Conservation (phyloP, 2,888 invertebrate genomes). For the Campoplex capitator region DNA sequence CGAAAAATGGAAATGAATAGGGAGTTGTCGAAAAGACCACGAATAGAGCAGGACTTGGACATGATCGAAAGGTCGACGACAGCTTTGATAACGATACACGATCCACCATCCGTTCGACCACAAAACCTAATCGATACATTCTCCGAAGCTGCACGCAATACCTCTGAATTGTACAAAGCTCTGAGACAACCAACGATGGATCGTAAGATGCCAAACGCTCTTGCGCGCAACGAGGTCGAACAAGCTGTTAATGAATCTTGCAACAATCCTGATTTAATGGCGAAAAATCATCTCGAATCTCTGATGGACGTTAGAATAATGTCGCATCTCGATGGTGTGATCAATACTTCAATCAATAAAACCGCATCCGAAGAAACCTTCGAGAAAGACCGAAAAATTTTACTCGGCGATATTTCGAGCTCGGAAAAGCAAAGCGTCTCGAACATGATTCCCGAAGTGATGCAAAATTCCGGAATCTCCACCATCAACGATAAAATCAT, state of each 20-base stretch:
- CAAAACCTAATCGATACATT: conserved; percentile 53
- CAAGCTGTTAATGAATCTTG: conserved; percentile 61
- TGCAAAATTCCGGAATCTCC: conserved; percentile 56
- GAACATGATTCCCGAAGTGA: neutral
- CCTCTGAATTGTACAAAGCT: conserved; percentile 79
- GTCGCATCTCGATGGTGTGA: conserved; percentile 66
- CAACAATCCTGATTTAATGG: conserved; percentile 47
- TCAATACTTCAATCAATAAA: conserved; percentile 57
- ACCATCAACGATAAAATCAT: conserved; percentile 67
- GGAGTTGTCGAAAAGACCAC: conserved; percentile 74
- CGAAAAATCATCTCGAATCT: conserved; percentile 42
- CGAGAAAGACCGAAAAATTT: conserved; percentile 49
- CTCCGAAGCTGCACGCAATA: conserved; percentile 62
- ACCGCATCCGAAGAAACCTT: conserved; percentile 46
- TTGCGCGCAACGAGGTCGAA: conserved; percentile 58
- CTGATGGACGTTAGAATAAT: conserved; percentile 65
- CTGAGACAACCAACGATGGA: conserved; percentile 77
- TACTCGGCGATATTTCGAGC: conserved; percentile 36
- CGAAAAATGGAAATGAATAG: conserved; percentile 77
- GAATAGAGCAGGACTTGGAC: conserved; percentile 79
- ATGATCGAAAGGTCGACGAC: conserved; percentile 80
- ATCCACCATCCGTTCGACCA: conserved; percentile 62
- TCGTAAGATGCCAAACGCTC: conserved; percentile 68
- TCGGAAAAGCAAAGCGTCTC: conserved; percentile 56
- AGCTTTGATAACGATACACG: conserved; percentile 79